Evolutionary conservation across 2,113 vertebrate genomes (phyloP), one percentile per base, ranked within the genome.

Genomic region (Noctilio leporinus): DNA sequence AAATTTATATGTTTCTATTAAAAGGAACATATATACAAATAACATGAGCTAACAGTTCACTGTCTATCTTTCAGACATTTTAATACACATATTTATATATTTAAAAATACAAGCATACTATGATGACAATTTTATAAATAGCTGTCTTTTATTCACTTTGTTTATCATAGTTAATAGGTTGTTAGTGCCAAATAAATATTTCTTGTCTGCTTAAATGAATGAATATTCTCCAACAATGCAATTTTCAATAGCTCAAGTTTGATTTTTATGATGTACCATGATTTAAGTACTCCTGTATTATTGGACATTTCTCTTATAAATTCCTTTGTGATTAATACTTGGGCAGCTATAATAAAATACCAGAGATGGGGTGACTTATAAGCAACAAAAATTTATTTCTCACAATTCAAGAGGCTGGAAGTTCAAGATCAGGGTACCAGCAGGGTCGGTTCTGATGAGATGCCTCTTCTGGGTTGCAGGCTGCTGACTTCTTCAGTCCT

Each of bases 301-400:
- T 89, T 89, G 65, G 12, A 49, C 86, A 80, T 93, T 88, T 93
- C 30, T 69, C 67, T 80, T 80, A 53, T 47, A 94, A 75, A 69
- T 81, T 40, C 47, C 35, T 45, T 55, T 55, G 16, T 10, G 43
- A 64, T 67, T 30, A n/a, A 55, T 81, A 40, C 17, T 93, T 40
- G 43, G 17, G 35, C 22, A 33, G 45, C 65, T 53, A 5, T 72
- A 28, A 43, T 15, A 72, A 55, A 72, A 43, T 17, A n/a, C 1
- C 43, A 81, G 4, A 43, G 33, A 49, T 43, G 47, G 28, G 15
- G 19, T 51, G 28, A 22, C n/a, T 62, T 93, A 62, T 51, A 72
- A 87, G 72, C 43, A 72, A 35, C 6, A 87, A n/a, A 72, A 40
- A 43, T 73, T 30, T 81, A 53, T 43, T 81, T 81, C 53, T 87